Conservation (phyloP, 1,140 invertebrate genomes). For the Diploscapter pachys region DNA sequence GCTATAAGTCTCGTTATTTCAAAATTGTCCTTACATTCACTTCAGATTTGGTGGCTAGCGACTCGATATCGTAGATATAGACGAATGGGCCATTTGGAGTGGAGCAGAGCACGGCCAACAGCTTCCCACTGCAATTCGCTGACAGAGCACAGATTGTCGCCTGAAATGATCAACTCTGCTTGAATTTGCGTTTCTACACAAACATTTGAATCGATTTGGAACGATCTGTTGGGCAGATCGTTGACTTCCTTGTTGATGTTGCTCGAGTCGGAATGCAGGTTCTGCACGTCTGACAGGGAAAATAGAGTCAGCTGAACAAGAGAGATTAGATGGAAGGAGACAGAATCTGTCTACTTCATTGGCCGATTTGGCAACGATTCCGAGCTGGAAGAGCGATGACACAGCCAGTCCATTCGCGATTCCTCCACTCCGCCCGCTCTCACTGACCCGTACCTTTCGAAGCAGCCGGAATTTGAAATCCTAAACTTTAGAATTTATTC, state of each 20-base stretch:
- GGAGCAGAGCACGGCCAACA: conserved; percentile 34
- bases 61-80: conserved; percentile 39
- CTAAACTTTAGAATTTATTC: conserved; percentile 28
- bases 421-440: background rate
- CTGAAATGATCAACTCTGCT: conserved; percentile 9
- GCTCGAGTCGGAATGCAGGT: background rate
- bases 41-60: conserved; percentile 35
- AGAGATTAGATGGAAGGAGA: background rate
- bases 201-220: background rate
- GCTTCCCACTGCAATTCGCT: conserved; percentile 43
- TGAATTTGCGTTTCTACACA: conserved; percentile 28
- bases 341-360: conserved; percentile 16
- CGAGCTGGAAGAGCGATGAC: conserved; percentile 44
- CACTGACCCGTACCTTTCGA: conserved; percentile 26
- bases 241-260: conserved; percentile 36
- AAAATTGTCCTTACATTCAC: background rate
- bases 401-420: conserved; percentile 8
- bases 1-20: background rate
- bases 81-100: conserved; percentile 41
- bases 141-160: conserved; percentile 19
- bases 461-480: conserved; percentile 41
- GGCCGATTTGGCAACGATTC: conserved; percentile 22
- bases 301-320: conserved; percentile 26
- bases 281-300: conserved; percentile 4
- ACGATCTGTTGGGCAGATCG: conserved; percentile 29